Conservation (phyloP, 2,888 invertebrate genomes). For the Apodemia duryi region DNA sequence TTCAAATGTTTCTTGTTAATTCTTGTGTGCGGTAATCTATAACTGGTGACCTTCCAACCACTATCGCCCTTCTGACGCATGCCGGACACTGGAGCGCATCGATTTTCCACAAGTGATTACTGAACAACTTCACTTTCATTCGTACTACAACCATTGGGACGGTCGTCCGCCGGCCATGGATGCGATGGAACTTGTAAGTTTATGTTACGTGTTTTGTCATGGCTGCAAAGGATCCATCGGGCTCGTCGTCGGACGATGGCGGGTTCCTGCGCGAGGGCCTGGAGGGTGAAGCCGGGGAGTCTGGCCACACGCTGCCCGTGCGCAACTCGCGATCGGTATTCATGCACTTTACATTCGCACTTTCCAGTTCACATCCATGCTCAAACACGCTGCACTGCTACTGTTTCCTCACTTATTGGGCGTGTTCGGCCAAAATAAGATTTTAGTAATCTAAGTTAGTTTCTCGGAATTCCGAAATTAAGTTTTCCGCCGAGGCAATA, state of each 20-base stretch:
- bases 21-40: slow-evolving; percentile 44
- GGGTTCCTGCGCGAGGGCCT: slow-evolving; percentile 67
- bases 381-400: background rate
- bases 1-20: slow-evolving; percentile 15
- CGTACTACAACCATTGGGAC: slow-evolving; percentile 50
- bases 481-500: too few species aligned
- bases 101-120: slow-evolving; percentile 57
- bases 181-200: slow-evolving; percentile 30
- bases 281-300: slow-evolving; percentile 55
- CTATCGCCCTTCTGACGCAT: slow-evolving; percentile 43
- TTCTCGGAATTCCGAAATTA: too few species aligned
- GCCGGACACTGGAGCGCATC: slow-evolving; percentile 57
- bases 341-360: slow-evolving; percentile 41
- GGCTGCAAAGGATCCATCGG: slow-evolving; percentile 70
- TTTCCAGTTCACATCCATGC: slow-evolving; percentile 29
- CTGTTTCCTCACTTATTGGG: background rate
- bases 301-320: slow-evolving; percentile 76
- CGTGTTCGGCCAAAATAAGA: background rate
- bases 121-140: slow-evolving; percentile 60
- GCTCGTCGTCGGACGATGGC: slow-evolving; percentile 76
- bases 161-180: slow-evolving; percentile 42
- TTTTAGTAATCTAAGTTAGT: too few species aligned
- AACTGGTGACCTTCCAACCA: slow-evolving; percentile 56
- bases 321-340: slow-evolving; percentile 75
- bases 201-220: slow-evolving; percentile 47